A percentile compares a stretch with the other conserved stretches of the same genome.
Conservation (phyloP, 2,113 vertebrate genomes). For the Sula dactylatra region DNA sequence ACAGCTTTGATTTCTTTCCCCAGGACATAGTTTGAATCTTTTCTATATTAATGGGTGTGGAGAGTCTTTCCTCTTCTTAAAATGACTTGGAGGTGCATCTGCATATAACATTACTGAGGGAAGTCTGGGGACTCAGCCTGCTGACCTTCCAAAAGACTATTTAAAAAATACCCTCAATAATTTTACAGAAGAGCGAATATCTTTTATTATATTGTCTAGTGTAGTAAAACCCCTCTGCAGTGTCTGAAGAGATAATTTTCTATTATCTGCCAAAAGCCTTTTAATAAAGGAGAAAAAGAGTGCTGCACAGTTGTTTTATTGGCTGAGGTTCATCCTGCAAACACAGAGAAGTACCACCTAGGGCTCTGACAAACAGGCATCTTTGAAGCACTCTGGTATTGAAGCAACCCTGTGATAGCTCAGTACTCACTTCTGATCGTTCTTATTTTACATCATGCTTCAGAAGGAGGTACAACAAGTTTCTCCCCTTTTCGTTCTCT, state of each 20-base stretch:
- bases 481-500: neutral
- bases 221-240: neutral
- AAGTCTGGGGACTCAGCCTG: neutral
- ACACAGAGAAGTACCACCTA: constrained; percentile 8
- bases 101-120: neutral
- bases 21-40: neutral
- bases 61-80: neutral
- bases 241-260: constrained; percentile 25
- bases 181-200: neutral
- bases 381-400: constrained; percentile 3
- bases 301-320: constrained; percentile 9
- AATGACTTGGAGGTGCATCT: neutral
- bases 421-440: neutral
- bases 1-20: neutral
- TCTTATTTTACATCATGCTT: neutral
- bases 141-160: neutral
- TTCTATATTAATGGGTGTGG: neutral
- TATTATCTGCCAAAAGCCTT: constrained; percentile 11
- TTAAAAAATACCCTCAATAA: neutral
- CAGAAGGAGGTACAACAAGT: neutral
- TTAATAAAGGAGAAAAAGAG: constrained; percentile 37
- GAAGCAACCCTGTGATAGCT: neutral
- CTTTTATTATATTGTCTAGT: neutral
- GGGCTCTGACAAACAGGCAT: constrained; percentile 18
- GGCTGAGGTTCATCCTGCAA: constrained; percentile 23